Evolutionary conservation across 2,113 vertebrate genomes (phyloP).

Genomic region (Anolis sagrei): DNA sequence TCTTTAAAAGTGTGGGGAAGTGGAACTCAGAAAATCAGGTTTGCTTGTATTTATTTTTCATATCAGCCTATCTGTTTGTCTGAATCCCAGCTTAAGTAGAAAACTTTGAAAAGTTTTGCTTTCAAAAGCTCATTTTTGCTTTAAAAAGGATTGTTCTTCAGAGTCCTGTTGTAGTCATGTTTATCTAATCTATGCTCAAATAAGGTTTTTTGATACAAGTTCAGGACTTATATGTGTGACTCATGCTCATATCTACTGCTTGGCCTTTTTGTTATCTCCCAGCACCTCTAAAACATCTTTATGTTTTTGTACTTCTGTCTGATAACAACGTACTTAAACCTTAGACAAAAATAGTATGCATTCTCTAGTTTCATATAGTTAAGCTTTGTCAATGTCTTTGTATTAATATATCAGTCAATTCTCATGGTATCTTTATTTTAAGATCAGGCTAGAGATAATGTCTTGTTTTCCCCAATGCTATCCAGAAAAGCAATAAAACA

Average conservation of each 20-base stretch:
- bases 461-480: not conserved
- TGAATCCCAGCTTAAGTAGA: not conserved
- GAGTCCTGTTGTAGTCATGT: not conserved
- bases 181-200: constrained; percentile 35
- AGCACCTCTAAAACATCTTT: constrained; percentile 21
- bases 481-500: not conserved
- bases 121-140: constrained; percentile 4
- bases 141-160: constrained; percentile 9
- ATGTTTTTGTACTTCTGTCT: constrained; percentile 25
- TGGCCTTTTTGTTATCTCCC: constrained; percentile 20
- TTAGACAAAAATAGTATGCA: constrained; percentile 38
- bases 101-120: not conserved
- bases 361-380: constrained; percentile 33
- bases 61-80: constrained; percentile 3
- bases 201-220: constrained; percentile 16
- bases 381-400: constrained; percentile 36
- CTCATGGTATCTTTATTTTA: constrained; percentile 15
- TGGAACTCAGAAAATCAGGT: not conserved
- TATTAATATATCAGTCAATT: constrained; percentile 34
- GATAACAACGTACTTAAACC: constrained; percentile 35
- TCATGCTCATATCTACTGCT: constrained; percentile 33
- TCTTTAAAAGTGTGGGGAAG: not conserved
- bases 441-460: constrained; percentile 4
- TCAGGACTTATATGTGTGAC: constrained; percentile 20
- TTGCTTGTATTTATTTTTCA: constrained; percentile 11